Evolutionary conservation across 2,113 vertebrate genomes (phyloP).

Genomic region (Calonectris borealis): DNA sequence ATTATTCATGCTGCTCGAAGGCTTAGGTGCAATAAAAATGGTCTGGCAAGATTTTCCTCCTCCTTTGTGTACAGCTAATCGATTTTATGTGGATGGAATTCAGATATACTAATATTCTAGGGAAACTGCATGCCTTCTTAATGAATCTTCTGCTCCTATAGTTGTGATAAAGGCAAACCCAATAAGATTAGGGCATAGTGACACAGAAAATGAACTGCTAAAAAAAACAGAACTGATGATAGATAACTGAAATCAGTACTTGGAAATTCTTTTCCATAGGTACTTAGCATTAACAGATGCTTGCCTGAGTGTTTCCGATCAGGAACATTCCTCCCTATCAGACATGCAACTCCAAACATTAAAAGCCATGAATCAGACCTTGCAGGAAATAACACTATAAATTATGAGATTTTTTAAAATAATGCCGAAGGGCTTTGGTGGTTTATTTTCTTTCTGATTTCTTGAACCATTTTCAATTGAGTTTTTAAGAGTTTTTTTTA

Average conservation of each 20-base stretch:
- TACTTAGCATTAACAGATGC: slow-evolving; percentile 28
- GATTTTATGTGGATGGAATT: background rate
- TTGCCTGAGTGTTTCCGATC: background rate
- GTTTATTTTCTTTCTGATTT: slow-evolving; percentile 11
- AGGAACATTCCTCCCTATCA: slow-evolving; percentile 2
- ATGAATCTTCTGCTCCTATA: background rate
- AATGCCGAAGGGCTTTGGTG: background rate
- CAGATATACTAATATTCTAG: background rate
- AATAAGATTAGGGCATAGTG: background rate
- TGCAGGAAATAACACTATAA: background rate
- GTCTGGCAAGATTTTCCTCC: background rate
- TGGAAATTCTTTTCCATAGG: slow-evolving; percentile 29
- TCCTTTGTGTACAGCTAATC: background rate
- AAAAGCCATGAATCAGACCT: background rate
- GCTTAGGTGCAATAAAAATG: slow-evolving; percentile 1
- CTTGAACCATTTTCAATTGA: background rate
- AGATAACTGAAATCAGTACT: background rate
- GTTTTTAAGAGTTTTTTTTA: background rate
- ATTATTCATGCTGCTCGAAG: background rate
- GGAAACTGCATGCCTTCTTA: background rate
- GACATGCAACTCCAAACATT: background rate
- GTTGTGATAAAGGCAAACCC: background rate
- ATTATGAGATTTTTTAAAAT: background rate
- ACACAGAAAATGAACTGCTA: background rate
- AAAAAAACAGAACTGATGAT: background rate